These are phyloP conservation scores for Forbesichthys agassizii DNA, from an alignment of 2,113 vertebrate species.

Conservation along the genomic window DNA sequence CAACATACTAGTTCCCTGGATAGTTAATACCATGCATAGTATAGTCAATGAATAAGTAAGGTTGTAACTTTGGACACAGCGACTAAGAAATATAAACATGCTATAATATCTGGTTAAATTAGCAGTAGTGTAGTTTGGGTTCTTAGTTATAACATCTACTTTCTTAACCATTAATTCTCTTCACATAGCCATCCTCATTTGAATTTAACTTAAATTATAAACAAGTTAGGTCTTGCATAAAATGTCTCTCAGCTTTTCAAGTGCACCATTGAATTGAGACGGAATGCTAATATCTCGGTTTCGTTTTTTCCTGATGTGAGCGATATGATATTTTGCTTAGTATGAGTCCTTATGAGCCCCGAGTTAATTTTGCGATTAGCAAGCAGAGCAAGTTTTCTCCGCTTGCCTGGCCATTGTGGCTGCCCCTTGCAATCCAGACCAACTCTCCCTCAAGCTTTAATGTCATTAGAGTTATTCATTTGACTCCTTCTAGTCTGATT, in stretches of 20 bases:
- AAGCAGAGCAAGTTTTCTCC: slow-evolving; percentile 48
- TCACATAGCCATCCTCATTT: neutral
- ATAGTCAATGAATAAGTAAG: neutral
- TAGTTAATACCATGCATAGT: neutral
- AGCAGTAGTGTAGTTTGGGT: neutral
- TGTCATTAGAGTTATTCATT: slow-evolving; percentile 77
- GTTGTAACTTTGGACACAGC: neutral
- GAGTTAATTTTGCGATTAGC: slow-evolving; percentile 63
- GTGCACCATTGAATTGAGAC: slow-evolving; percentile 3
- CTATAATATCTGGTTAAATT: neutral
- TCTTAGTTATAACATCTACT: neutral
- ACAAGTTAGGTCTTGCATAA: neutral
- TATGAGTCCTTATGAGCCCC: slow-evolving; percentile 42
- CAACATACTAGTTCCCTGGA: too few species aligned
- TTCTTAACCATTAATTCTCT: slow-evolving; percentile 1
- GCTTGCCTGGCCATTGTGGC: slow-evolving; percentile 45
- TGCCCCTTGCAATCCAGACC: slow-evolving; percentile 47
- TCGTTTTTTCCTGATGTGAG: slow-evolving; percentile 25
- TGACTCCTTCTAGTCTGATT: slow-evolving; percentile 75
- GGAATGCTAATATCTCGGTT: slow-evolving; percentile 14
- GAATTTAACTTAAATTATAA: slow-evolving; percentile 4
- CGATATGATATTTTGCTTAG: slow-evolving; percentile 47
- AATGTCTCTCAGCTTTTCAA: slow-evolving; percentile 6
- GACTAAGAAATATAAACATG: neutral
- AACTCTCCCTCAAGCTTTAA: slow-evolving; percentile 69